Evolutionary conservation across 2,113 vertebrate genomes (phyloP).

Genomic region (Ochotona princeps): DNA sequence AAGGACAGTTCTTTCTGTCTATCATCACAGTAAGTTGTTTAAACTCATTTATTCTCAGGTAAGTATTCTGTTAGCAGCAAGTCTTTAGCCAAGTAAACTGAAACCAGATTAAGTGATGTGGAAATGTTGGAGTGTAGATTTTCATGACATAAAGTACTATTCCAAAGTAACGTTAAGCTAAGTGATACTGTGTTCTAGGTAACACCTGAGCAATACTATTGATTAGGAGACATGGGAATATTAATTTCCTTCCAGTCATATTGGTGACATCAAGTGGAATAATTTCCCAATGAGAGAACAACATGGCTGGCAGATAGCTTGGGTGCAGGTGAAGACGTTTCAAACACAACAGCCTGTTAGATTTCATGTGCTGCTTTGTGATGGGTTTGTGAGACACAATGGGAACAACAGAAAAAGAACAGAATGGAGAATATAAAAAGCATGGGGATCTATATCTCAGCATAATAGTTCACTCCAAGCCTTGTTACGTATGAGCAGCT

Average conservation of each 20-base stretch:
- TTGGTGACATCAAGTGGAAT: neutral
- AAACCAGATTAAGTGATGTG: conserved; percentile 47
- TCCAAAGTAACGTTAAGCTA: conserved; percentile 43
- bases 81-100: conserved; percentile 41
- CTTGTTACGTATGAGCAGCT: neutral
- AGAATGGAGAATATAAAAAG: neutral
- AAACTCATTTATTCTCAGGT: conserved; percentile 11
- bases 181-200: conserved; percentile 44
- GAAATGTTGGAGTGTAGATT: conserved; percentile 35
- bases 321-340: neutral
- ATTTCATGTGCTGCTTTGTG: neutral
- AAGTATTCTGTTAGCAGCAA: conserved; percentile 30
- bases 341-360: neutral
- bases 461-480: neutral
- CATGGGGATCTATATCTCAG: neutral
- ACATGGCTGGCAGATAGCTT: neutral
- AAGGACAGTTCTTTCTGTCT: neutral
- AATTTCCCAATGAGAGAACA: conserved; percentile 9
- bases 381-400: neutral
- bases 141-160: neutral
- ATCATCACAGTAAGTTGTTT: neutral
- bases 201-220: neutral
- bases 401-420: neutral
- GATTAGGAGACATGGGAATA: neutral
- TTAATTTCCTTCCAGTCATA: conserved; percentile 16